phyloP scores from a whole-genome alignment of 2,888 invertebrate species.

The Zygogramma bicolorata region DNA sequence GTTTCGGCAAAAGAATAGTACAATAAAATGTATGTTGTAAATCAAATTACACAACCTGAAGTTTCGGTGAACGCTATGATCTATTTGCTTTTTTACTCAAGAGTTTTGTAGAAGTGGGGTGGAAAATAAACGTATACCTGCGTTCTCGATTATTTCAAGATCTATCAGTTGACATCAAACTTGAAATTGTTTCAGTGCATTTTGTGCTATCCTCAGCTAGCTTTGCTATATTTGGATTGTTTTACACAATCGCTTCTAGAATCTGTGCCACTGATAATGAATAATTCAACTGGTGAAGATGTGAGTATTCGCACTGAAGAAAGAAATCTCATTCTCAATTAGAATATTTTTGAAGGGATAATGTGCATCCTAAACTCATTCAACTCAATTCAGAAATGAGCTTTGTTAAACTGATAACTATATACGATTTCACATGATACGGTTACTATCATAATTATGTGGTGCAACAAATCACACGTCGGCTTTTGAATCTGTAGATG shows the following conservation, averaged over 20 bases:
- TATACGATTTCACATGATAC: too few species aligned
- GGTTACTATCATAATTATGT: too few species aligned
- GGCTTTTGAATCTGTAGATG: too few species aligned
- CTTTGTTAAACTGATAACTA: too few species aligned
- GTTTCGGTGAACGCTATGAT: neutral
- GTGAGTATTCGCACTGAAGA: neutral
- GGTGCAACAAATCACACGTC: too few species aligned
- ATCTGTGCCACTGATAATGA: constrained; percentile 17
- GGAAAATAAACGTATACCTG: neutral
- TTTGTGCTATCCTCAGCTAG: neutral
- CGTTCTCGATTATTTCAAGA: too few species aligned
- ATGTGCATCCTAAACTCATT: too few species aligned
- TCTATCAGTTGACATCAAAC: constrained; percentile 21
- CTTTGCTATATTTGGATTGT: constrained; percentile 12
- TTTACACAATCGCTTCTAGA: neutral
- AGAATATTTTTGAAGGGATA: neutral
- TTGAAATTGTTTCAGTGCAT: constrained; percentile 17
- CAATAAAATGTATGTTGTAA: neutral
- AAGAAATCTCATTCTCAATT: too few species aligned
- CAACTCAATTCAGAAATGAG: too few species aligned
- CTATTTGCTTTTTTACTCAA: neutral
- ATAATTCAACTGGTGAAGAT: neutral
- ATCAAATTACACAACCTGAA: neutral
- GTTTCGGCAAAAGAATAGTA: neutral
- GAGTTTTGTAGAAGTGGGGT: neutral